A percentile compares a stretch with the other conserved stretches of the same genome.
Evolutionary conservation across 2,888 invertebrate species (phyloP).

Genomic region (Helicoverpa assulta): DNA sequence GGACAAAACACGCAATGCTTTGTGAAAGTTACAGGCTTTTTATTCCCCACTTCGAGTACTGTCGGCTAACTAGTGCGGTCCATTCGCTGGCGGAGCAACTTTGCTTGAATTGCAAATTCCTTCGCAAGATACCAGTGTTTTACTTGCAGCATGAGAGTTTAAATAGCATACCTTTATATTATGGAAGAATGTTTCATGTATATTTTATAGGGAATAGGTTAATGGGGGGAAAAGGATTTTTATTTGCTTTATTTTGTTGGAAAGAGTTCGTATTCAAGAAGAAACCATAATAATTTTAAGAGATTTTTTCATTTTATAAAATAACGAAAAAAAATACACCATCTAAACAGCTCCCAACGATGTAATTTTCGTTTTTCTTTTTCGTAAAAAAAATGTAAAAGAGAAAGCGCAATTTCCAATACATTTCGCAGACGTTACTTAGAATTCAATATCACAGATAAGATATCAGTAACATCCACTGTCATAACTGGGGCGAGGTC

Average conservation of each 20-base stretch:
- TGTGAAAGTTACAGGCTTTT: slow-evolving; percentile 46
- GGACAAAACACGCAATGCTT: slow-evolving; percentile 16
- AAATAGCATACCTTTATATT: slow-evolving; percentile 23
- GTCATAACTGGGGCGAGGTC: slow-evolving; percentile 57
- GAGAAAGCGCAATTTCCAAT: slow-evolving; percentile 50
- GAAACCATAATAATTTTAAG: background rate
- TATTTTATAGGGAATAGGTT: background rate
- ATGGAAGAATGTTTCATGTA: slow-evolving; percentile 18
- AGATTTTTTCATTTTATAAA: slow-evolving; percentile 5
- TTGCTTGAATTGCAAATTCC: slow-evolving; percentile 59
- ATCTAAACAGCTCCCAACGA: background rate
- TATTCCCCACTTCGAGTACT: slow-evolving; percentile 43
- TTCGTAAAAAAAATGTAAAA: slow-evolving; percentile 25
- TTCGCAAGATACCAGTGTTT: slow-evolving; percentile 44
- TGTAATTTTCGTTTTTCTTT: slow-evolving; percentile 24
- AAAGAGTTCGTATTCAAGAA: background rate
- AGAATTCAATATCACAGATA: slow-evolving; percentile 64
- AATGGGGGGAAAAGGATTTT: background rate
- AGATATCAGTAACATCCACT: slow-evolving; percentile 60
- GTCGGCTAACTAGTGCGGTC: slow-evolving; percentile 52
- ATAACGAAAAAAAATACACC: slow-evolving; percentile 2
- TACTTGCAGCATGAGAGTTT: slow-evolving; percentile 31
- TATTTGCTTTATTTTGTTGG: background rate
- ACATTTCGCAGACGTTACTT: slow-evolving; percentile 58
- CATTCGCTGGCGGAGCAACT: slow-evolving; percentile 43